Evolutionary conservation across 37 sponge, comb jelly and placozoan species (phyloP).

Genomic region (Aphrocallistes beatrix): DNA sequence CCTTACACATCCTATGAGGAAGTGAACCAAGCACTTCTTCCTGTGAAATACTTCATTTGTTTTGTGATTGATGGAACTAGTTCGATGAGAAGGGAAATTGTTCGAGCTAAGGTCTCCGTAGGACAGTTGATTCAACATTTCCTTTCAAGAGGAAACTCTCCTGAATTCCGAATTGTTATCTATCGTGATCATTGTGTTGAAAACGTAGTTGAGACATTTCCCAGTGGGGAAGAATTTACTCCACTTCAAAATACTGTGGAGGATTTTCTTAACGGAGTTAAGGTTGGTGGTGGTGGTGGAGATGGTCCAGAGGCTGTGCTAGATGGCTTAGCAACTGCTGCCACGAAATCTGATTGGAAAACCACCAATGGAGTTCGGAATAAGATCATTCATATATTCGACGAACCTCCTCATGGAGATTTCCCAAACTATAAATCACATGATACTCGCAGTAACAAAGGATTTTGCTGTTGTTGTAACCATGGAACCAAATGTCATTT

Average conservation of each 20-base stretch:
- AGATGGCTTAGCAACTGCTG: not conserved
- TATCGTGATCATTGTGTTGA: not conserved
- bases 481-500: not conserved
- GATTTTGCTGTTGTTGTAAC: too few species aligned
- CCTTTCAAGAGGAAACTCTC: not conserved
- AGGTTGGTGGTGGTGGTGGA: not conserved
- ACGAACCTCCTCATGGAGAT: too few species aligned
- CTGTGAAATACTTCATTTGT: not conserved
- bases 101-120: not conserved
- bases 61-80: not conserved
- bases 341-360: not conserved
- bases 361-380: not conserved
- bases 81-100: not conserved
- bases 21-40: not conserved
- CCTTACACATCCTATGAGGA: not conserved
- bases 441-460: not conserved
- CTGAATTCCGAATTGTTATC: not conserved
- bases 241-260: not conserved
- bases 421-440: not conserved
- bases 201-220: not conserved
- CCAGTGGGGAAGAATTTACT: not conserved
- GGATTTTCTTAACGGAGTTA: not conserved
- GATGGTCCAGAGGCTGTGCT: not conserved
- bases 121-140: not conserved
- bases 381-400: too few species aligned